These are phyloP conservation scores for Portevinia maculata DNA, from an alignment of 2,888 invertebrate genomes.

Conservation along the genomic window DNA sequence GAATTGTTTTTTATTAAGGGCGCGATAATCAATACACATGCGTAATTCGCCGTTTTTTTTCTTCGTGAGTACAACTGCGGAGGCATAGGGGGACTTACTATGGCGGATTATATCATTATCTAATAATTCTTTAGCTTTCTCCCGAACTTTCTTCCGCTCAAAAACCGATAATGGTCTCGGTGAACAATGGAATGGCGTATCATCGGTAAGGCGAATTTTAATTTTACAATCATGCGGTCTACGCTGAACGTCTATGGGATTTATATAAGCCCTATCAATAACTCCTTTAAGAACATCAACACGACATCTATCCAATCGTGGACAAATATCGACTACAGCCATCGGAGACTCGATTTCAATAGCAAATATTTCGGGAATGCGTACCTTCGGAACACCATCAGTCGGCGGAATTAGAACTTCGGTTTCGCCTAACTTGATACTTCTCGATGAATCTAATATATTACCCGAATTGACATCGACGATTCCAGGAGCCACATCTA, in stretches of 20 bases:
- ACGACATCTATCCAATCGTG: neutral
- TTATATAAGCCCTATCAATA: neutral
- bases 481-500: neutral
- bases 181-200: slow-evolving; percentile 6
- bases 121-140: neutral
- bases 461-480: neutral
- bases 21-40: neutral
- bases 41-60: slow-evolving; percentile 5
- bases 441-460: neutral
- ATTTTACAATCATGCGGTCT: slow-evolving; percentile 4
- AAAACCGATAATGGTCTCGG: slow-evolving; percentile 19
- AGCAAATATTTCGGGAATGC: slow-evolving; percentile 1
- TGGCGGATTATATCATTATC: neutral
- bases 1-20: neutral
- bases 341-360: neutral
- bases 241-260: slow-evolving; percentile 5
- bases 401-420: slow-evolving; percentile 4
- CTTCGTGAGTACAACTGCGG: slow-evolving; percentile 6
- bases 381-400: neutral
- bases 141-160: slow-evolving; percentile 1
- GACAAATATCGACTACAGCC: slow-evolving; percentile 1
- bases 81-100: slow-evolving; percentile 1
- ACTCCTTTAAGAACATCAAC: slow-evolving; percentile 2
- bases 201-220: slow-evolving; percentile 17
- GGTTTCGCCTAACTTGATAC: neutral